A percentile compares a stretch with the other conserved stretches of the same genome.
These are phyloP conservation scores for Lapara coniferarum DNA, from an alignment of 2,888 invertebrate genomes.

Conservation along the genomic window DNA sequence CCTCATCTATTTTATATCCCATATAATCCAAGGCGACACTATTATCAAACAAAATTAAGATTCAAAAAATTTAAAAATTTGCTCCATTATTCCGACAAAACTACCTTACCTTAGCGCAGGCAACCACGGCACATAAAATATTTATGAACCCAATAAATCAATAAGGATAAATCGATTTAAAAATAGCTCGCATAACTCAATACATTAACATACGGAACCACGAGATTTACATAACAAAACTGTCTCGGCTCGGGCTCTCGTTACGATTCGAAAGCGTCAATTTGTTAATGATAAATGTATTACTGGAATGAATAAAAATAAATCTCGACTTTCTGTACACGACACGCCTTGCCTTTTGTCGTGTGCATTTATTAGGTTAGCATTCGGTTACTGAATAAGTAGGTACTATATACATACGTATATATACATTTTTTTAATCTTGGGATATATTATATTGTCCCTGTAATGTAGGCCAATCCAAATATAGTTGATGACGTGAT, in stretches of 20 bases:
- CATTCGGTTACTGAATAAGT: neutral
- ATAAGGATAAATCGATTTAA: constrained; percentile 8
- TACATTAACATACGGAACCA: constrained; percentile 31
- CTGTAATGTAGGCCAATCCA: too few relatives aligned
- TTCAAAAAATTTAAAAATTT: too few relatives aligned
- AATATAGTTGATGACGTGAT: too few relatives aligned
- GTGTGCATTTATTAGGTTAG: constrained; percentile 23
- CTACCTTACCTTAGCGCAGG: too few relatives aligned
- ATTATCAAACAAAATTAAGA: too few relatives aligned
- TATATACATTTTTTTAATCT: too few relatives aligned
- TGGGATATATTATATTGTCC: too few relatives aligned
- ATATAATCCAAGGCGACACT: too few relatives aligned
- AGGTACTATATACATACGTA: too few relatives aligned
- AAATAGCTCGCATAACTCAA: constrained; percentile 20
- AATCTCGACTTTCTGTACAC: constrained; percentile 42
- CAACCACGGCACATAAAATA: neutral
- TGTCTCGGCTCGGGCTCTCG: constrained; percentile 25
- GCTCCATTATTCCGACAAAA: too few relatives aligned
- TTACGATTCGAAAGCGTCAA: constrained; percentile 51
- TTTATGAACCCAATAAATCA: neutral
- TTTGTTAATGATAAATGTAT: constrained; percentile 56
- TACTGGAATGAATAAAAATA: constrained; percentile 46
- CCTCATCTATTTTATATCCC: too few relatives aligned
- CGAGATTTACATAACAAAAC: constrained; percentile 17
- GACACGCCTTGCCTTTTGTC: constrained; percentile 30